Evolutionary conservation across 1,140 invertebrate species (phyloP).

Genomic region (Platyscapa corneri): DNA sequence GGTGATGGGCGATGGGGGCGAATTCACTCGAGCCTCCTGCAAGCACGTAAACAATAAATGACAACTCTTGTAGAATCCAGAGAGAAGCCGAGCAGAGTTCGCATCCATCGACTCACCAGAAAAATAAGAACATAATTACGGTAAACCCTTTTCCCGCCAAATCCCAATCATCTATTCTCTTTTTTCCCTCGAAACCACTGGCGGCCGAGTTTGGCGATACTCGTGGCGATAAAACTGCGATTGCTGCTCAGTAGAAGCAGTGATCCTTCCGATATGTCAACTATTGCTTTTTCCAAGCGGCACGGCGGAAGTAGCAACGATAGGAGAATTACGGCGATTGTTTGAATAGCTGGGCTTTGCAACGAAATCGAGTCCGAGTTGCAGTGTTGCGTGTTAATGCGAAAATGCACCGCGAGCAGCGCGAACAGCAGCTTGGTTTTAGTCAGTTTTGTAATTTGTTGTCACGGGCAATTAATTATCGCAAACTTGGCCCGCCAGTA

Average conservation of each 20-base stretch:
- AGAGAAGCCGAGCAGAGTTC: neutral
- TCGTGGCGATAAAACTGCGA: neutral
- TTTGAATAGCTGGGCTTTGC: no score
- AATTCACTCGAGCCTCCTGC: neutral
- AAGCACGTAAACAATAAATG: neutral
- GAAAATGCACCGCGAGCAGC: no score
- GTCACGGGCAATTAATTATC: neutral
- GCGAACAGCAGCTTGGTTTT: no score
- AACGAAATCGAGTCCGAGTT: no score
- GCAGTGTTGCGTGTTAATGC: no score
- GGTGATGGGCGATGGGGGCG: neutral
- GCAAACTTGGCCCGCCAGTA: constrained; percentile 64
- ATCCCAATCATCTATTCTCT: constrained; percentile 47
- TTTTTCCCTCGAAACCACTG: constrained; percentile 67
- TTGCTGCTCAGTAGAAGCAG: no score
- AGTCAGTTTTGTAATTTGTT: neutral
- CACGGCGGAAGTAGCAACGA: no score
- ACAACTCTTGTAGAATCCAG: neutral
- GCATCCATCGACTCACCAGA: constrained; percentile 21
- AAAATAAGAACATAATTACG: constrained; percentile 28
- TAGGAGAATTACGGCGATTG: no score
- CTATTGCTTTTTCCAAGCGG: neutral
- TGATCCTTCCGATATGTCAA: no score
- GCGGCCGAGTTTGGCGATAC: constrained; percentile 53
- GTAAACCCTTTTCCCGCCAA: constrained; percentile 38